Evolutionary conservation across 2,113 vertebrate species (phyloP).

Genomic region (Elephas maximus): DNA sequence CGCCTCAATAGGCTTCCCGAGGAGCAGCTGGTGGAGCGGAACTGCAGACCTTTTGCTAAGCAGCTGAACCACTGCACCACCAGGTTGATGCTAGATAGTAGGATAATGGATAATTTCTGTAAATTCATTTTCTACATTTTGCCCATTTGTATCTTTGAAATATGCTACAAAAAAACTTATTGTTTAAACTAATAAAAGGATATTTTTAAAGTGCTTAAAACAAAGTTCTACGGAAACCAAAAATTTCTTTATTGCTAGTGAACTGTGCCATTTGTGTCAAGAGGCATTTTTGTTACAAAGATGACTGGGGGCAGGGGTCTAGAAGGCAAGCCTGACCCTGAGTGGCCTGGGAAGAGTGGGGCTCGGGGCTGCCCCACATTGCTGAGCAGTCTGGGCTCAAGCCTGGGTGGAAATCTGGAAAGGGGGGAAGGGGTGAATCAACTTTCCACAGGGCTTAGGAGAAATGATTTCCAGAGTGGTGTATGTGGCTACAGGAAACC

Average conservation of each 20-base stretch:
- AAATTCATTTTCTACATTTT: not conserved
- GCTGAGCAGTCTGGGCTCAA: no score
- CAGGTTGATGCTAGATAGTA: not conserved
- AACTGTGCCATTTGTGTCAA: not conserved
- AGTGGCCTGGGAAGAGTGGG: not conserved
- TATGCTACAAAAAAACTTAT: not conserved
- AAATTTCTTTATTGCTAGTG: not conserved
- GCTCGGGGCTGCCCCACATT: not conserved
- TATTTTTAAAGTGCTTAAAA: conserved; percentile 10
- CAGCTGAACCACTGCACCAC: no score
- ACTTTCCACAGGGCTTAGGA: not conserved
- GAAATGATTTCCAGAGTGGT: not conserved
- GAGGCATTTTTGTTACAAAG: not conserved
- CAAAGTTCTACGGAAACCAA: not conserved
- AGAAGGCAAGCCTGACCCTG: not conserved
- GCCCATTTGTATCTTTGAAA: not conserved
- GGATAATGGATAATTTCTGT: not conserved
- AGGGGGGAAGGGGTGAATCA: not conserved
- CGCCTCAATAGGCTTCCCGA: no score
- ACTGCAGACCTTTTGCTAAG: no score
- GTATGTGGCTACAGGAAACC: fast-evolving
- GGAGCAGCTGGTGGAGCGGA: no score
- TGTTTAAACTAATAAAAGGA: not conserved
- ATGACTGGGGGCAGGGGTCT: not conserved
- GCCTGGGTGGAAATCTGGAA: not conserved